A percentile compares a stretch with the other conserved stretches of the same genome.
These are phyloP conservation scores for Rosalia funebris DNA, from an alignment of 2,888 invertebrate species.

Conservation along the genomic window DNA sequence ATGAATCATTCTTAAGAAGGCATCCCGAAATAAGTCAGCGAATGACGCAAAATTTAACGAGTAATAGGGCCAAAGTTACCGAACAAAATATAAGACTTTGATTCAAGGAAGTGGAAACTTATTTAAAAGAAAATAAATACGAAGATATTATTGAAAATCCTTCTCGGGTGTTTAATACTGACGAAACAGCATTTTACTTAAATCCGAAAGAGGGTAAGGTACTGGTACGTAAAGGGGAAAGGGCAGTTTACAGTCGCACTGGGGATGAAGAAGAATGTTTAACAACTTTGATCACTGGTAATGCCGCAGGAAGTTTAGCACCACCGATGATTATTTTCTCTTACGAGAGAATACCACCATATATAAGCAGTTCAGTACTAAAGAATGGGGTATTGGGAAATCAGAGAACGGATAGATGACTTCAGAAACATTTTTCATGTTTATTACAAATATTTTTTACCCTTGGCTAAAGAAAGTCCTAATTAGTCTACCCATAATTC, in stretches of 20 bases:
- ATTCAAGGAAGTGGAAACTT: too few relatives aligned
- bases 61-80: too few relatives aligned
- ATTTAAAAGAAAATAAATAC: too few relatives aligned
- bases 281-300: slow-evolving; percentile 6
- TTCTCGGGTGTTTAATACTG: too few relatives aligned
- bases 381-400: slow-evolving; percentile 12
- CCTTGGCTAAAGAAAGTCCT: not conserved
- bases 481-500: slow-evolving; percentile 11
- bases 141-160: too few relatives aligned
- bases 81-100: too few relatives aligned
- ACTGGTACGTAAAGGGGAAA: not conserved
- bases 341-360: slow-evolving; percentile 17
- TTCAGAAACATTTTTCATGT: slow-evolving; percentile 17
- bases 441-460: slow-evolving; percentile 21
- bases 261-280: slow-evolving; percentile 22
- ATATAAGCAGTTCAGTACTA: not conserved
- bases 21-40: too few relatives aligned
- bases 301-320: slow-evolving; percentile 2
- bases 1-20: too few relatives aligned
- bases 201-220: too few relatives aligned
- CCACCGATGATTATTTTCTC: slow-evolving; percentile 2
- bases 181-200: too few relatives aligned
- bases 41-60: too few relatives aligned
- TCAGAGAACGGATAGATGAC: slow-evolving; percentile 22
- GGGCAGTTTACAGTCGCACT: slow-evolving; percentile 13